Conservation (phyloP, 2,113 vertebrate species). For the Motacilla alba region DNA sequence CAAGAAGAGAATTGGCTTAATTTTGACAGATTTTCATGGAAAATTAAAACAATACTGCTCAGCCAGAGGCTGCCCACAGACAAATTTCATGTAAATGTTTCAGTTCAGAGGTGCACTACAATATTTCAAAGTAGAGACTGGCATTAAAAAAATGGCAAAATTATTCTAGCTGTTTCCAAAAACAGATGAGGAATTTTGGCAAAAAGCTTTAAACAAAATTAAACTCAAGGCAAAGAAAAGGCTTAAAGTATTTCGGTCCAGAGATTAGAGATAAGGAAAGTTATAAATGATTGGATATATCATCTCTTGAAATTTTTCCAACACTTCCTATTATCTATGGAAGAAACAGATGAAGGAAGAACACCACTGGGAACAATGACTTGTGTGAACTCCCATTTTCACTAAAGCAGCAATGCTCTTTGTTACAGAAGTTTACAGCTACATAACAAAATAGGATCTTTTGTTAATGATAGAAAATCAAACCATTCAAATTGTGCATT, state of each 20-base stretch:
- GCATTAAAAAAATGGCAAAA: neutral
- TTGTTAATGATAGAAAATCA: neutral
- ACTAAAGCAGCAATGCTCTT: neutral
- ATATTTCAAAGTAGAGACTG: neutral
- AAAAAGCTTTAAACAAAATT: neutral
- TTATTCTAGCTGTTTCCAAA: neutral
- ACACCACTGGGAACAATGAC: neutral
- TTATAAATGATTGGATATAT: neutral
- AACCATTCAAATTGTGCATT: neutral
- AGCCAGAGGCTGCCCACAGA: neutral
- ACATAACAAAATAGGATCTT: neutral
- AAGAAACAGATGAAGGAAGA: neutral
- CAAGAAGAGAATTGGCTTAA: neutral
- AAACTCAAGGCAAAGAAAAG: neutral
- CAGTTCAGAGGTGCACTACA: neutral
- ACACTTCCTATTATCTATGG: neutral
- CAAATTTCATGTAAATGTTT: neutral
- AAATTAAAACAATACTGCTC: neutral
- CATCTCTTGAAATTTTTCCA: neutral
- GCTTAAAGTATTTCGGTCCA: neutral
- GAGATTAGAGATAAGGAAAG: neutral
- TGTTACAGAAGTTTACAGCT: neutral
- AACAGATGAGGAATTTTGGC: neutral
- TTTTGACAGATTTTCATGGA: neutral
- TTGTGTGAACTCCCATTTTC: neutral